Evolutionary conservation across 2,888 invertebrate genomes (phyloP), one percentile per base, ranked within the genome.

Genomic region (Aleiodes alternator): DNA sequence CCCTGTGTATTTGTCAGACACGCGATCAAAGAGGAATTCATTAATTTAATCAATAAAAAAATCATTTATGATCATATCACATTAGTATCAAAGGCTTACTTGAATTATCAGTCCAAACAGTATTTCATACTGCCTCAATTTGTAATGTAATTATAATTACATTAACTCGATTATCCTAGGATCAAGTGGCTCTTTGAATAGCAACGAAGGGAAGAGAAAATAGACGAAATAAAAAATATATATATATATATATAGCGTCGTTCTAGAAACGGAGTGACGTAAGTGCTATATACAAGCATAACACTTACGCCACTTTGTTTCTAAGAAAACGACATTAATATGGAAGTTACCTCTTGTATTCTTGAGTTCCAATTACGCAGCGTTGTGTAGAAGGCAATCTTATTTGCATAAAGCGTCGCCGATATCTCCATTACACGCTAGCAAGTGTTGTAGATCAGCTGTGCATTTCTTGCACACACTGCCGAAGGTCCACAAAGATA

Each of bases 391-490:
- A 85, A 82, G 82, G 83, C 82, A 83, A 85, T 84, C 82, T 81
- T 85, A 88, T 88, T 87, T 87, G 85, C 87, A 88, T 88, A 87
- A 85, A 81, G 86, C 83, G 82, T 82, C 83, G 57, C 80, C 81
- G 85, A 86, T 86, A 87, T 86, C 86, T 87, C 82, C 84, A 88
- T 88, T 88, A 86, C 85, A 82, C 77, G 73, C 79, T 81, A 76
- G 76, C 79, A 76, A 76, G 77, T 82, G 81, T 80, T 83, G 83
- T 84, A 84, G 84, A 87, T 86, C 86, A 85, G 82, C 69, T 57
- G 23, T 43, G 50, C 34, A 71, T n/a, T 61, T n/a, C 57, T 64
- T 79, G 80, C 53, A 81, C 73, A 80, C 53, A 81, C 73, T 75
- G 76, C 79, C 77, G 76, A 75, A 68, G 82, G 78, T 79, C 23